These are phyloP conservation scores for Pheucticus melanocephalus DNA, from an alignment of 2,113 vertebrate genomes.

Conservation along the genomic window DNA sequence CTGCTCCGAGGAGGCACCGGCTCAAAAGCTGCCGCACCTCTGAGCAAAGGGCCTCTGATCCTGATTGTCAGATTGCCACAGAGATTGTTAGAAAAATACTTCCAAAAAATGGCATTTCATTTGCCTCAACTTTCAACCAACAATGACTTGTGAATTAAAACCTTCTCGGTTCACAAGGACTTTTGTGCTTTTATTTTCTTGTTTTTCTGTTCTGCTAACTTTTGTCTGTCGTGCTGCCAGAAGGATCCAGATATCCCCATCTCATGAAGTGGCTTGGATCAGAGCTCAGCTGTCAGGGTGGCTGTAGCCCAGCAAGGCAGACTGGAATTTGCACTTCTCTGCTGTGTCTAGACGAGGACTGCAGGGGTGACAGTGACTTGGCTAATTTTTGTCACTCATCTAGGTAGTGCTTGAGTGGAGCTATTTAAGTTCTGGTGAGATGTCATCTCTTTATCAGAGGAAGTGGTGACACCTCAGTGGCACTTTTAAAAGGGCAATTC, in stretches of 20 bases:
- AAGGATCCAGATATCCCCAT: not conserved
- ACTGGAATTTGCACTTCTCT: not conserved
- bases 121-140: not conserved
- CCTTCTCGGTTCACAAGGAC: not conserved
- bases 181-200: not conserved
- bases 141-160: not conserved
- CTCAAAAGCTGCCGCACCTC: not conserved
- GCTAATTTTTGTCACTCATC: conserved; percentile 50
- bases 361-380: conserved; percentile 33
- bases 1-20: not conserved
- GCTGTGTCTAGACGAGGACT: conserved; percentile 3
- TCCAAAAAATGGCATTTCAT: not conserved
- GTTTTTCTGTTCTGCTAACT: not conserved
- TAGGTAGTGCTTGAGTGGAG: conserved; percentile 7
- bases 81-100: not conserved
- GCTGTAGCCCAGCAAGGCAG: conserved; percentile 2
- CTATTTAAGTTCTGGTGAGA: conserved; percentile 24
- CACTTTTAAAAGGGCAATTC: not conserved
- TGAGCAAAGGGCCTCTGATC: not conserved
- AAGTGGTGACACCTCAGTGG: not conserved
- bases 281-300: not conserved
- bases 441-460: not conserved
- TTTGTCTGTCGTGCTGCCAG: not conserved
- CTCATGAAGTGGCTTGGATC: not conserved
- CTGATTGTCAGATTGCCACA: not conserved